Conservation (phyloP, 1,140 invertebrate species). For the Lordiphosa stackelbergi region DNA sequence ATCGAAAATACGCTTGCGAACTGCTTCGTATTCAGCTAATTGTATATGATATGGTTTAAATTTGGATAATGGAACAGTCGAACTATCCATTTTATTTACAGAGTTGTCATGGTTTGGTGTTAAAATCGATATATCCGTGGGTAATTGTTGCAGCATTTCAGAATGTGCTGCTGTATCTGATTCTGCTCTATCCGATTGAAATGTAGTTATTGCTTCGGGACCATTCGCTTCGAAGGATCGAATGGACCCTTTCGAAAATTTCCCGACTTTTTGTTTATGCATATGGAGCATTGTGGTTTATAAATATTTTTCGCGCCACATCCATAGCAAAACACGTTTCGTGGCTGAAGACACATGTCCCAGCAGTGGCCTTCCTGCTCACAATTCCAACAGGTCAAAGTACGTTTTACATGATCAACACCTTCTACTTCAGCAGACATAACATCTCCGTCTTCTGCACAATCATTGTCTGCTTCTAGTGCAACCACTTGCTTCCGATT, state of each 20-base stretch:
- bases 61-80: neutral
- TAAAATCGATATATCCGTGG: too few species aligned
- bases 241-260: conserved; percentile 1
- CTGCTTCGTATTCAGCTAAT: neutral
- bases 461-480: neutral
- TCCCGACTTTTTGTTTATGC: conserved; percentile 1
- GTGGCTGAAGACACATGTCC: conserved; percentile 4
- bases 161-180: neutral
- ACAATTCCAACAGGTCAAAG: too few species aligned
- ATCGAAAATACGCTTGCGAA: neutral
- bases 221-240: neutral
- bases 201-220: neutral
- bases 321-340: conserved; percentile 16
- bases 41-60: neutral
- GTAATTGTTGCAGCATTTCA: neutral
- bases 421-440: too few species aligned
- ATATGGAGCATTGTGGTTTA: conserved; percentile 11
- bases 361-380: conserved; percentile 6
- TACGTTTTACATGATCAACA: too few species aligned
- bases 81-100: too few species aligned
- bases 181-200: neutral
- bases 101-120: too few species aligned
- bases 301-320: conserved; percentile 17
- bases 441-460: neutral
- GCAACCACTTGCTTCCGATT: neutral